Base-by-base conservation (phyloP, 1,140 invertebrate species). In the Eriocheir sinensis region DNA sequence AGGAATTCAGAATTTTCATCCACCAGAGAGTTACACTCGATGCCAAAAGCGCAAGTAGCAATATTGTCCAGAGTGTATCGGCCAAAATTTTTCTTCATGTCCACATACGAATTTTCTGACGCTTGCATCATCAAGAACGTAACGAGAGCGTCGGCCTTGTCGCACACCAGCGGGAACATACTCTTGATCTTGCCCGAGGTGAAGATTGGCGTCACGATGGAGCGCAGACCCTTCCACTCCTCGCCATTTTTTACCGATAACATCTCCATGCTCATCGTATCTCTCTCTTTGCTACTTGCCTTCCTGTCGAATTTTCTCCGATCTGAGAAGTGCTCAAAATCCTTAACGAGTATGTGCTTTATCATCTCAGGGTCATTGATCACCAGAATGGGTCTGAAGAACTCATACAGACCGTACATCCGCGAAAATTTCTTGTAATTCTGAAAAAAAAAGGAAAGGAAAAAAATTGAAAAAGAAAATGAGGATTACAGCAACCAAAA, bases 51-150 rank as follows among this genome's bases (percentile, higher is more conserved):
- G 80, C 97, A 96, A 40, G 96, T 95, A 27, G 97, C 96, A 88
- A 97, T 97, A 0, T 96, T 96, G 95, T 97, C 97, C 96, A 97
- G 96, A 8, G 97, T 97, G 89, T 96, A 97, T n/a, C 94, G 96
- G 8, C 96, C 96, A 92, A 96, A 96, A 0, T 79, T 48, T 21
- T 96, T 93, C 44, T 96, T 95, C 81, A 95, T 48, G 30, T 96
- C 80, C 6, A 96, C 41, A 2, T 17, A 40, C n/a, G 53, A 15
- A 12, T 86, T 72, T 32, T 27, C 34, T 4, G 3, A 89, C 44
- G 30, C 93, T 72, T 30, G 79, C 53, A 83, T 79, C 72, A 38
- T 40, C 4, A n/a, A 88, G 48, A 48, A 85, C 30, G 36, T 27
- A 0, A 93, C n/a, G 30, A 95, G 83, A 27, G 44, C 32, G 53